Evolutionary conservation across 1,140 invertebrate genomes (phyloP), one percentile per base, ranked within the genome.

Genomic region (Anoplophora glabripennis): DNA sequence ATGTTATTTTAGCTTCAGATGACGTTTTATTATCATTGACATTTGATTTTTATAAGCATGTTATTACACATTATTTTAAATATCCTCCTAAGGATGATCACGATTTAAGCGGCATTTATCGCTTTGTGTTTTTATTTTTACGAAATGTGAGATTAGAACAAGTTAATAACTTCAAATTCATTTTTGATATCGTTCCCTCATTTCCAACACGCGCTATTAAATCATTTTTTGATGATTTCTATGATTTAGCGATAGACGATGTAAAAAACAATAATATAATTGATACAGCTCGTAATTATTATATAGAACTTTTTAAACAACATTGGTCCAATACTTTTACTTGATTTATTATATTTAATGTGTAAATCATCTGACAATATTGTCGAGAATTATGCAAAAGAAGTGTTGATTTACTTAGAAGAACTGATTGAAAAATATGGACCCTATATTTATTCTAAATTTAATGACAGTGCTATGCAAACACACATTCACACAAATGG

Each of bases 51-150:
- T 2, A 14, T 14, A 45, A 14, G 1, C 7, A 41, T 33, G 11
- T 34, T 42, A 33, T 54, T n/a, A 54, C n/a, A 1, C 11, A 41
- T n/a, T 42, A 54, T 15, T 54, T 54, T 28, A 28, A 28, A 5
- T 3, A 5, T 15, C 17, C 42, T 3, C 18, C 5, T 33, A 40
- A 8, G 14, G 40, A 34, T 1, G 40, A 42, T 9, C 33, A 11
- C 28, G 5, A 28, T 28, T 28, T 54, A 7, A 9, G 9, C 1
- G 4, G 11, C n/a, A 17, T 54, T n/a, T 9, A 28, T 15, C 7
- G 9, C 3, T 54, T 54, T 17, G 14, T 18, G 14, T 15, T 33
- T 10, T 7, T 21, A 34, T 28, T 44, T 7, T 45, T 54, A 34
- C 4, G 17, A 54, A 9, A 33, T 44, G 17, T 38, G 11, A 21